Percentiles rank a stretch among this genome's conserved stretches.
These are phyloP conservation scores for Condylura cristata DNA, from an alignment of 2,113 vertebrate genomes.

Conservation along the genomic window DNA sequence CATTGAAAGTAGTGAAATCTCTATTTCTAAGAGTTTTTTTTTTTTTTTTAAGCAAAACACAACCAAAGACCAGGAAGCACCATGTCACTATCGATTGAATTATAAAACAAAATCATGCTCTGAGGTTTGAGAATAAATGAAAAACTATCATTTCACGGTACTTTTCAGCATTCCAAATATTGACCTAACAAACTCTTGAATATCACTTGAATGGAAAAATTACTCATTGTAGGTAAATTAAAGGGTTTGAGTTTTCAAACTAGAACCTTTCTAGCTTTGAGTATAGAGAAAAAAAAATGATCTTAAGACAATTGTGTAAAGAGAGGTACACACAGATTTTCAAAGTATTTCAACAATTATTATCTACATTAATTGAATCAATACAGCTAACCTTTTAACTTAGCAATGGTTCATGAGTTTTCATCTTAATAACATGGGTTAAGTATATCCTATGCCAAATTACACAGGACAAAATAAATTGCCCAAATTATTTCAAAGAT, in stretches of 20 bases:
- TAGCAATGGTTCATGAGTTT: neutral
- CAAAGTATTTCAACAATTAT: neutral
- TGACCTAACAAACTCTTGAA: neutral
- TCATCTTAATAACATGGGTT: slow-evolving; percentile 5
- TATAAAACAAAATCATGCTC: neutral
- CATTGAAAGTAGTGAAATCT: neutral
- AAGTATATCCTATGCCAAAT: neutral
- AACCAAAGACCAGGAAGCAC: neutral
- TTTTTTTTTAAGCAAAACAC: neutral
- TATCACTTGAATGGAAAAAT: neutral
- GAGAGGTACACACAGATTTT: neutral
- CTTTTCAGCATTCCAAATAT: neutral
- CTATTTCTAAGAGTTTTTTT: neutral
- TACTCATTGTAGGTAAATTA: neutral
- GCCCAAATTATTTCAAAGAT: slow-evolving; percentile 23
- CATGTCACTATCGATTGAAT: neutral
- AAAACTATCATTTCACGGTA: neutral
- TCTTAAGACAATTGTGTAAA: neutral
- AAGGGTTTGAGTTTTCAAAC: slow-evolving; percentile 52
- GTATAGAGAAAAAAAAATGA: neutral
- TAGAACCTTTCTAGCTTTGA: neutral
- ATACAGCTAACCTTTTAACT: neutral
- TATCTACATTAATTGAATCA: neutral
- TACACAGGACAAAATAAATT: neutral
- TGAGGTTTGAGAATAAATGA: neutral